These are phyloP conservation scores for Anastatus disparis DNA, from an alignment of 1,140 invertebrate species.

Conservation along the genomic window DNA sequence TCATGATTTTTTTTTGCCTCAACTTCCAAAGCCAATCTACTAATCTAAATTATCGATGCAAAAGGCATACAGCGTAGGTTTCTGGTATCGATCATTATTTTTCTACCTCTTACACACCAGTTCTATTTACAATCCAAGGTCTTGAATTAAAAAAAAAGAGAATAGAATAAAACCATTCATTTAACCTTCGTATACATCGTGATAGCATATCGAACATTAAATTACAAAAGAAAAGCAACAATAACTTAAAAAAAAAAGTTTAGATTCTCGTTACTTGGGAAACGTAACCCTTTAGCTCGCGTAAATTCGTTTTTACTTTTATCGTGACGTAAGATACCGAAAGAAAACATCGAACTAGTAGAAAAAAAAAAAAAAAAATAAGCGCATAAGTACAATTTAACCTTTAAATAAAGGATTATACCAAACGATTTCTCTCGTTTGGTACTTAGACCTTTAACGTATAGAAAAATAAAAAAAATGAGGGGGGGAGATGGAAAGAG, in stretches of 20 bases:
- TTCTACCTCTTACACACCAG: too few species aligned
- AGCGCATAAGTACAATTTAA: background rate
- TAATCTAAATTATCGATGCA: too few species aligned
- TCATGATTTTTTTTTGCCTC: too few species aligned
- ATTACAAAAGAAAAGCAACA: background rate
- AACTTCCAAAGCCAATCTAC: too few species aligned
- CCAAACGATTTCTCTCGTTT: conserved; percentile 1
- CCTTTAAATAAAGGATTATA: background rate
- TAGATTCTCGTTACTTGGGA: conserved; percentile 17
- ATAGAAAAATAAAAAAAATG: background rate
- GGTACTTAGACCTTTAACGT: conserved; percentile 4
- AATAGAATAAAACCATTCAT: too few species aligned
- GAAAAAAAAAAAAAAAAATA: background rate
- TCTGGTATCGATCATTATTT: too few species aligned
- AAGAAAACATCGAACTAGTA: background rate
- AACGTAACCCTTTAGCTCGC: background rate
- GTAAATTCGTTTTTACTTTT: background rate
- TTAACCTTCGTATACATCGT: too few species aligned
- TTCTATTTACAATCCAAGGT: too few species aligned
- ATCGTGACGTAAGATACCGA: background rate
- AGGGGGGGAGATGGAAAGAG: background rate
- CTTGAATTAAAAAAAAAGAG: too few species aligned
- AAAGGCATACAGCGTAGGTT: too few species aligned
- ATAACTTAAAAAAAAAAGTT: conserved; percentile 12
- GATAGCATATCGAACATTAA: too few species aligned